These are phyloP conservation scores for Eristalinus aeneus DNA, from an alignment of 2,888 invertebrate species.

Conservation along the genomic window DNA sequence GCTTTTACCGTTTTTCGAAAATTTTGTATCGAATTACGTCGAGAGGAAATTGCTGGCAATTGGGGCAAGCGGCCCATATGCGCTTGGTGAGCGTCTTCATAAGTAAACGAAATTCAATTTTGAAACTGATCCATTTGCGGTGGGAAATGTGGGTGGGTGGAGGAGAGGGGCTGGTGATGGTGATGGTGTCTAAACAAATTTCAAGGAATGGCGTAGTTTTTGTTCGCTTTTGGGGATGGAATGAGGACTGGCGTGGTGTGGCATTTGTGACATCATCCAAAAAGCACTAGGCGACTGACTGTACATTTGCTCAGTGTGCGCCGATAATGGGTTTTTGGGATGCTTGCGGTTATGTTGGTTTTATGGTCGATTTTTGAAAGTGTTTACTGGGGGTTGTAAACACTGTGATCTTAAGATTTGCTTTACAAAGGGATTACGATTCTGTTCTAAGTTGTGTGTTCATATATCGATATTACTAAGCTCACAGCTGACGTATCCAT, in stretches of 20 bases:
- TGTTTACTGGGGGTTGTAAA: neutral
- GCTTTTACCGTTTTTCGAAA: neutral
- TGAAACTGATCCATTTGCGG: neutral
- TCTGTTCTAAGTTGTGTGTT: too few relatives aligned
- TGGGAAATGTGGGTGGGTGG: neutral
- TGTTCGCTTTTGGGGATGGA: neutral
- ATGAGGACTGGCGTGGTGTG: neutral
- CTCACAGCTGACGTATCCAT: too few relatives aligned
- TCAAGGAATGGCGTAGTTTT: neutral
- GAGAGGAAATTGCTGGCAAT: neutral
- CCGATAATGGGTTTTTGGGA: neutral
- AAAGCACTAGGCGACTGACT: neutral
- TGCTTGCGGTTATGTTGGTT: neutral
- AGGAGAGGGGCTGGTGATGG: neutral
- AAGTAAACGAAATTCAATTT: neutral
- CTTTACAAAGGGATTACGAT: neutral
- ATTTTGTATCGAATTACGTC: conserved; percentile 35
- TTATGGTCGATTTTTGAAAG: neutral
- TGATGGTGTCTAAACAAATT: neutral
- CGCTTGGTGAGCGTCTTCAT: neutral
- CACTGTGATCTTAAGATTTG: neutral
- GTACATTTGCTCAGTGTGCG: neutral
- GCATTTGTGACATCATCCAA: neutral
- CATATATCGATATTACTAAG: too few relatives aligned
- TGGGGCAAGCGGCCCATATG: neutral